Percentiles rank a stretch among this genome's conserved stretches.
phyloP scores from a whole-genome alignment of 2,797 vertebrate genomes.

The Sebastes diploproa region DNA sequence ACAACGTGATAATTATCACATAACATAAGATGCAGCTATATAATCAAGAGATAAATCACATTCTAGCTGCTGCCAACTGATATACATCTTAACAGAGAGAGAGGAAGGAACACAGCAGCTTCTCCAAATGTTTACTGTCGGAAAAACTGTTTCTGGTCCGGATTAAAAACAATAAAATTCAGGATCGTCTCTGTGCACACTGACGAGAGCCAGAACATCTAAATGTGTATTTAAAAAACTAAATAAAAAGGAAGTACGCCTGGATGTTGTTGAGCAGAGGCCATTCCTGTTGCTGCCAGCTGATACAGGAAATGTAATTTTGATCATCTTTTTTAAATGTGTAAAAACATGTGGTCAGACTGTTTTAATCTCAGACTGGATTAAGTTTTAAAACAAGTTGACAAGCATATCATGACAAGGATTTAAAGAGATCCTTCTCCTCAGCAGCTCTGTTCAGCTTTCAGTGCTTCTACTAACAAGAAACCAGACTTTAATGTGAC shows the following conservation, averaged over 20 bases:
- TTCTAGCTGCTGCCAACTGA: not conserved
- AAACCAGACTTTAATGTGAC: constrained; percentile 31
- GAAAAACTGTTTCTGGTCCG: constrained; percentile 4
- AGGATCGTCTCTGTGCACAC: not conserved
- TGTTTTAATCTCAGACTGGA: not conserved
- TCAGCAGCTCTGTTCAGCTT: not conserved
- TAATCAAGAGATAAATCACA: constrained; percentile 36
- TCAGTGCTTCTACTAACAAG: not conserved
- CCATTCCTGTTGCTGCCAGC: not conserved
- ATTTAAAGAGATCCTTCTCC: no score
- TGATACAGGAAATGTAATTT: not conserved
- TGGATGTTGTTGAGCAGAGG: not conserved
- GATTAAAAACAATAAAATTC: not conserved
- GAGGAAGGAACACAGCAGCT: not conserved
- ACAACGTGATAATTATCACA: constrained; percentile 25
- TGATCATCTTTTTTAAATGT: not conserved
- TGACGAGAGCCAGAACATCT: not conserved
- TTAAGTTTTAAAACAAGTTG: not conserved
- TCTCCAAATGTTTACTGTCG: not conserved
- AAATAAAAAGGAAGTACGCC: not conserved
- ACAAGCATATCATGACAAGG: not conserved
- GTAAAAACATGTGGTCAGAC: constrained; percentile 8
- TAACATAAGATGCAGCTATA: constrained; percentile 11
- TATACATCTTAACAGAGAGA: not conserved
- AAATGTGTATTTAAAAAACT: no score